Percentiles rank a stretch among this genome's conserved stretches.
Evolutionary conservation across 2,113 vertebrate species (phyloP).

Genomic region (Barnardius zonarius): DNA sequence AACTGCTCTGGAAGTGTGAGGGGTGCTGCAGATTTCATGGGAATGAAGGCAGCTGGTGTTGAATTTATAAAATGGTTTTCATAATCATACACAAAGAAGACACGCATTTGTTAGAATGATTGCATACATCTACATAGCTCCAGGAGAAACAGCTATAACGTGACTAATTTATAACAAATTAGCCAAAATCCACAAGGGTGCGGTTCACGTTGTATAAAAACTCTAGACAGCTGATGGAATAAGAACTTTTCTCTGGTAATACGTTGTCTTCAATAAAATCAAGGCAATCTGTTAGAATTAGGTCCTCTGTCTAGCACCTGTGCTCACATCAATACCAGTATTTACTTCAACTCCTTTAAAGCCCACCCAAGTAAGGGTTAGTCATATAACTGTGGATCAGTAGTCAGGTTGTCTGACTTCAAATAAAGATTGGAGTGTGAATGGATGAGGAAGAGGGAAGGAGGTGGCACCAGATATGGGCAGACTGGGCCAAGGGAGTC

Average conservation of each 20-base stretch:
- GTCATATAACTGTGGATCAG: not conserved
- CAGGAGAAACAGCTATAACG: conserved; percentile 14
- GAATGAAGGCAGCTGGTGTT: not conserved
- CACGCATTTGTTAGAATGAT: not conserved
- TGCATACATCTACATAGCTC: conserved; percentile 4
- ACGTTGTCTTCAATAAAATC: not conserved
- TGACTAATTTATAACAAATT: conserved; percentile 44
- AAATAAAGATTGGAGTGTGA: not conserved
- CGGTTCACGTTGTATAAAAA: conserved; percentile 35
- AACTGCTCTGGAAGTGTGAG: not conserved
- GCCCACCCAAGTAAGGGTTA: not conserved
- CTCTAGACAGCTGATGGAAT: not conserved
- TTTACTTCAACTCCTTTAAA: not conserved
- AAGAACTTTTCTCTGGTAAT: not conserved
- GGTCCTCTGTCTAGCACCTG: not conserved
- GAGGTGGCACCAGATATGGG: not conserved
- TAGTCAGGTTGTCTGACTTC: not conserved
- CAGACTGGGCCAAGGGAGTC: not conserved
- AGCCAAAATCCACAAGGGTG: conserved; percentile 37
- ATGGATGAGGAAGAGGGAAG: not conserved
- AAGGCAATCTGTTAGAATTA: not conserved
- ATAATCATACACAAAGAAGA: not conserved
- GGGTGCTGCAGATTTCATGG: not conserved
- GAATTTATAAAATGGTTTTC: not conserved
- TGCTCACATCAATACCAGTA: not conserved